A percentile compares a stretch with the other conserved stretches of the same genome.
These are phyloP conservation scores for Peromyscus nudipes DNA, from an alignment of 2,797 vertebrate species.

Conservation along the genomic window DNA sequence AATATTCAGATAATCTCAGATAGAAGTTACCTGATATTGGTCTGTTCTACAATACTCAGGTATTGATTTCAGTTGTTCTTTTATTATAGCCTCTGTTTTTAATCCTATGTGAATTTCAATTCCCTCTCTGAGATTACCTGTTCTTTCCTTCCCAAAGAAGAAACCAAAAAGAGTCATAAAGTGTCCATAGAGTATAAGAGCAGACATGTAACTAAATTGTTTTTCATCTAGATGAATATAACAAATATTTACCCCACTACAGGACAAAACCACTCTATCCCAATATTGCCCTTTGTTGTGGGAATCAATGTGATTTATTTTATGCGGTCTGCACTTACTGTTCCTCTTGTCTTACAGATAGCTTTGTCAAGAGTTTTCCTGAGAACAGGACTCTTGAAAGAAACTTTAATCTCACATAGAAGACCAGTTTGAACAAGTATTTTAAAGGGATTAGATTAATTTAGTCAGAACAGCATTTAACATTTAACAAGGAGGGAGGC, in stretches of 20 bases:
- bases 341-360: slow-evolving; percentile 4
- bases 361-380: not conserved
- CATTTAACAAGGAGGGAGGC: not conserved
- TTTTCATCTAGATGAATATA: not conserved
- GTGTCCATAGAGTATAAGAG: not conserved
- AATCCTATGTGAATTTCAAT: not conserved
- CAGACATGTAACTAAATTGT: not conserved
- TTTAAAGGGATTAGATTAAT: not conserved
- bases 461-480: not conserved
- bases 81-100: not conserved
- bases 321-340: not conserved
- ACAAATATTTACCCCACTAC: not conserved
- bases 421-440: not conserved
- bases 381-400: slow-evolving; percentile 15
- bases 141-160: not conserved
- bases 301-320: not conserved
- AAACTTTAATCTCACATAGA: not conserved
- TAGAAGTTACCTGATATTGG: not conserved
- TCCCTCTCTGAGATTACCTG: not conserved
- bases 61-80: not conserved
- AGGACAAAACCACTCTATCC: not conserved
- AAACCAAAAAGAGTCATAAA: not conserved
- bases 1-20: not conserved
- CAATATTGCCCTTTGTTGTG: not conserved
- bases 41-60: not conserved